phyloP scores from a whole-genome alignment of 2,797 vertebrate genomes.

The Chaenodraco wilsoni region DNA sequence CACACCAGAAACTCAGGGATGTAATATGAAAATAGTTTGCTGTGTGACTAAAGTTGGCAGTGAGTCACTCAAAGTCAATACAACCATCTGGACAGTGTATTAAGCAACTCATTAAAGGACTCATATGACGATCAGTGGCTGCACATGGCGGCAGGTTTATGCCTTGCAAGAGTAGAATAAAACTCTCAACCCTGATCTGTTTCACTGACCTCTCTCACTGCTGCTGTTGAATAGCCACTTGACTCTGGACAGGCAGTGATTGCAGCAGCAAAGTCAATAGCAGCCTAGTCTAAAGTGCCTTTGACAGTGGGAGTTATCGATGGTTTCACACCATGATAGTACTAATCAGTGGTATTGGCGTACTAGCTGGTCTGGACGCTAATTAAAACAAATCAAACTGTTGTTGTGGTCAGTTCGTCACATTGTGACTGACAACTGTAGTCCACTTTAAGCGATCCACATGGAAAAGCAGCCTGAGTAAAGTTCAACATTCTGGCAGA shows the following conservation, averaged over 20 bases:
- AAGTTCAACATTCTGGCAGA: conserved; percentile 17
- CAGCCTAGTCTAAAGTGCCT: conserved; percentile 10
- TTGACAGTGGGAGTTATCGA: conserved; percentile 37
- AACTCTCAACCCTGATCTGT: neutral
- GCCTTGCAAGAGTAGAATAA: conserved; percentile 7
- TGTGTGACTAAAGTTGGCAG: conserved; percentile 10
- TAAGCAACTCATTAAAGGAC: conserved; percentile 11
- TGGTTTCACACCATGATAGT: conserved; percentile 21
- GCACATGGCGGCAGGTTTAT: conserved; percentile 10
- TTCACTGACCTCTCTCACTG: conserved; percentile 2
- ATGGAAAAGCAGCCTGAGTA: conserved; percentile 10
- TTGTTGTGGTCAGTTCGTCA: neutral
- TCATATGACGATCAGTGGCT: neutral
- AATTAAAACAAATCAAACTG: conserved; percentile 25
- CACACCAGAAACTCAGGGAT: conserved; percentile 13
- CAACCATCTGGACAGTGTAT: conserved; percentile 35
- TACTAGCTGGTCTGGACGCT: neutral
- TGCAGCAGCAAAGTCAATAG: conserved; percentile 22
- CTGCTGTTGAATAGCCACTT: conserved; percentile 8
- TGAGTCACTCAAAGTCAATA: conserved; percentile 20
- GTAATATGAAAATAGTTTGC: conserved; percentile 19
- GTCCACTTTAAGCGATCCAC: neutral
- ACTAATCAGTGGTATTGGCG: conserved; percentile 27
- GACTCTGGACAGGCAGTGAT: conserved; percentile 2
- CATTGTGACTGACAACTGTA: neutral